A percentile compares a stretch with the other conserved stretches of the same genome.
These are phyloP conservation scores for Mastomys natalensis DNA, from an alignment of 2,113 vertebrate species.

Conservation along the genomic window DNA sequence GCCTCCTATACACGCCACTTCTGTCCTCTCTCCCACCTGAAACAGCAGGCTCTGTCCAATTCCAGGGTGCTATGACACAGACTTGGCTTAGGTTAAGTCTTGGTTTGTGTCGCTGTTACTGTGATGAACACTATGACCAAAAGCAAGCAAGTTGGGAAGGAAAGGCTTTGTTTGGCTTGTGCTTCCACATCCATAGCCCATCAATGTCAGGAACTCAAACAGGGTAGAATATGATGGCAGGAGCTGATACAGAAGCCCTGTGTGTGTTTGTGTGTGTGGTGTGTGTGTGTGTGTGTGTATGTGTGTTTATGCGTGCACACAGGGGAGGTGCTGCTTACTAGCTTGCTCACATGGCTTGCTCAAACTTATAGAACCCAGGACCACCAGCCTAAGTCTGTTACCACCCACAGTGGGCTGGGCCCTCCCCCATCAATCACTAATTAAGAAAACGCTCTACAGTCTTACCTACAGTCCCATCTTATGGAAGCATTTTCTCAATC, in stretches of 20 bases:
- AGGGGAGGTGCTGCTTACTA: not conserved
- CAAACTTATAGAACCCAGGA: not conserved
- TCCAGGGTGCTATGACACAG: not conserved
- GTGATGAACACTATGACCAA: not conserved
- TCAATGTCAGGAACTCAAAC: not conserved
- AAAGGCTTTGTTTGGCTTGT: not conserved
- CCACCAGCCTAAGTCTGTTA: not conserved
- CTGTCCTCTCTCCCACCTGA: not conserved
- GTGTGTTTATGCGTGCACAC: too few relatives aligned
- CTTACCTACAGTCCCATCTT: not conserved
- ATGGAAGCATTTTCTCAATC: not conserved
- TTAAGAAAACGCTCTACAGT: not conserved
- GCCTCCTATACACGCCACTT: slow-evolving; percentile 77
- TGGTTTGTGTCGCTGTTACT: not conserved
- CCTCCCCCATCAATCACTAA: not conserved
- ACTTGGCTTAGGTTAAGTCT: not conserved
- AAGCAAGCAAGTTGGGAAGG: not conserved
- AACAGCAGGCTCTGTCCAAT: not conserved
- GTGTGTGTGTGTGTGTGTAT: too few relatives aligned
- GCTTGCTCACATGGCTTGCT: not conserved
- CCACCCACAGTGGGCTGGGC: not conserved
- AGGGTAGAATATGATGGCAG: not conserved
- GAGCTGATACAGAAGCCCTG: not conserved
- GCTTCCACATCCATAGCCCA: not conserved
- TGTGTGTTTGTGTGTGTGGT: too few relatives aligned